A percentile compares a stretch with the other conserved stretches of the same genome.
Evolutionary conservation across 2,113 vertebrate species (phyloP).

Genomic region (Malurus cyaneus): DNA sequence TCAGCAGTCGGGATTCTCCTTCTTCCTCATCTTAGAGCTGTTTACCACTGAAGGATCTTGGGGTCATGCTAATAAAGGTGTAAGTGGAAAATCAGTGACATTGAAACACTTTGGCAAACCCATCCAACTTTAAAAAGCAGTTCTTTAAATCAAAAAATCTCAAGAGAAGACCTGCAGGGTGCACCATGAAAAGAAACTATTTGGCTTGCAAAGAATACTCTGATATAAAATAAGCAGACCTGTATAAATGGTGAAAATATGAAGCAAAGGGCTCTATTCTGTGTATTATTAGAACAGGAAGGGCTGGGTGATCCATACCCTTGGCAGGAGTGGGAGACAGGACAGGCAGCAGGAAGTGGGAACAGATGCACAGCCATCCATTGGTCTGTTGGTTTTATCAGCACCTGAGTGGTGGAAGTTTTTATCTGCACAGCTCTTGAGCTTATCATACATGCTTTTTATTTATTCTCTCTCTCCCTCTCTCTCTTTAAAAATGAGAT

Average conservation of each 20-base stretch:
- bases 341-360: not conserved
- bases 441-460: not conserved
- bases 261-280: not conserved
- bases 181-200: not conserved
- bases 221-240: not conserved
- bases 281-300: not conserved
- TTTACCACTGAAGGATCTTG: not conserved
- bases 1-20: not conserved
- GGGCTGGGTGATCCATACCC: not conserved
- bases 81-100: not conserved
- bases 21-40: not conserved
- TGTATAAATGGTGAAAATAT: not conserved
- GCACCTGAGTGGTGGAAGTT: not conserved
- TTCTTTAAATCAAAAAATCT: not conserved
- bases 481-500: not conserved
- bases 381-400: not conserved
- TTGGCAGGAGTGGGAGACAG: not conserved
- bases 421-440: not conserved
- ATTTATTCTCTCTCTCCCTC: not conserved
- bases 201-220: not conserved
- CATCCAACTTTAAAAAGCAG: not conserved
- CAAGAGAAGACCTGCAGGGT: not conserved
- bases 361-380: not conserved
- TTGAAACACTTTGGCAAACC: not conserved
- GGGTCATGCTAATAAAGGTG: not conserved